A percentile compares a stretch with the other conserved stretches of the same genome.
phyloP scores from a whole-genome alignment of 2,797 vertebrate species.

The Coracias cyanogaster region DNA sequence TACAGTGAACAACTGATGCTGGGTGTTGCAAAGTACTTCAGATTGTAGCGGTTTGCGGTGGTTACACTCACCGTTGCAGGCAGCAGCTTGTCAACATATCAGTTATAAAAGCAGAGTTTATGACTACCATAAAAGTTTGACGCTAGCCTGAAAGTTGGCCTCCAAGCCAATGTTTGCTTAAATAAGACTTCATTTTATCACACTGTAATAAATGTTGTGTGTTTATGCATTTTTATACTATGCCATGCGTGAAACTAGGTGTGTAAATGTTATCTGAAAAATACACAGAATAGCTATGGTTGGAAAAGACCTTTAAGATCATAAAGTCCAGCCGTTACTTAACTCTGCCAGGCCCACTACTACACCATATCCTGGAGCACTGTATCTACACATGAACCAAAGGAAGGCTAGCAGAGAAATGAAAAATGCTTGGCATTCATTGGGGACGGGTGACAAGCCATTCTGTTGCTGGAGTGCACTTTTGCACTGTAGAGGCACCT shows the following conservation, averaged over 20 bases:
- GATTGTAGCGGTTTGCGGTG: not conserved
- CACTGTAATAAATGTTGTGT: not conserved
- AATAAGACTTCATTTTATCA: constrained; percentile 1
- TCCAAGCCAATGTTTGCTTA: constrained; percentile 5
- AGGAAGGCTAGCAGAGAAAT: not conserved
- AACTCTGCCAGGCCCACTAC: too few species aligned
- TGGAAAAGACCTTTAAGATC: too few species aligned
- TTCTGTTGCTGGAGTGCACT: not conserved
- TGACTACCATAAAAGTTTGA: constrained; percentile 25
- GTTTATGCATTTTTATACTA: not conserved
- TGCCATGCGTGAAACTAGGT: not conserved
- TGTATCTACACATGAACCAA: not conserved
- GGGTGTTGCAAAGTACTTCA: not conserved
- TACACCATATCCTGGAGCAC: too few species aligned
- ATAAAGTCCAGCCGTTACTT: too few species aligned
- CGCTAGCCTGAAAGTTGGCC: not conserved
- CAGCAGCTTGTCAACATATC: constrained; percentile 3
- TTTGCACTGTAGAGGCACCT: not conserved
- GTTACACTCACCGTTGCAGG: not conserved
- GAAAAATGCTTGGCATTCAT: not conserved
- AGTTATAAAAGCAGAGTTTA: constrained; percentile 52
- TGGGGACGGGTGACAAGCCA: not conserved
- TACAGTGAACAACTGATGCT: not conserved
- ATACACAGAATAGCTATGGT: not conserved
- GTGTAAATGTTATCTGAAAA: not conserved